Conservation (phyloP, 1,140 invertebrate species). For the Brachionus plicatilis region DNA sequence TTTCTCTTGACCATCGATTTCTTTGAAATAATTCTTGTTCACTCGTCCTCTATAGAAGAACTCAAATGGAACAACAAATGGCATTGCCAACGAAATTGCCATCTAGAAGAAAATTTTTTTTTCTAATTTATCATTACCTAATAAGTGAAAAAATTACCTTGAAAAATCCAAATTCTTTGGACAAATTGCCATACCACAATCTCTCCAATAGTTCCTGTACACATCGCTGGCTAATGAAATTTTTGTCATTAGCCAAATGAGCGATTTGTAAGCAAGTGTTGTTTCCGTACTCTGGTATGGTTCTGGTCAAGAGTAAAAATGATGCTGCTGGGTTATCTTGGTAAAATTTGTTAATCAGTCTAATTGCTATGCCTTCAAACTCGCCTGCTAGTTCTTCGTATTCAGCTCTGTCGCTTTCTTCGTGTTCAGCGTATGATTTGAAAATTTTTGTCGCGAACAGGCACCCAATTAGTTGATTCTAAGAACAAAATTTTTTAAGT, state of each 20-base stretch:
- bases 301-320: neutral
- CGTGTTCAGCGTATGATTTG: neutral
- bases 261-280: constrained; percentile 24
- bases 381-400: neutral
- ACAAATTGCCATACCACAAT: constrained; percentile 34
- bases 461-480: constrained; percentile 15
- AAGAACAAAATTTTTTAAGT: neutral
- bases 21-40: neutral
- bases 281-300: neutral
- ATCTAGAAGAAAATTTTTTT: neutral
- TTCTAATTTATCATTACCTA: neutral
- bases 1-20: neutral
- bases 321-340: neutral
- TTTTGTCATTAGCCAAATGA: neutral
- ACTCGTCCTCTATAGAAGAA: neutral
- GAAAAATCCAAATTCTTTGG: neutral
- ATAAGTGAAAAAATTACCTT: neutral
- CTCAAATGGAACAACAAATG: neutral
- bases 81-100: neutral
- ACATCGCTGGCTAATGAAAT: constrained; percentile 19
- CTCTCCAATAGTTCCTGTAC: constrained; percentile 2
- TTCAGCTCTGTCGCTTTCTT: neutral
- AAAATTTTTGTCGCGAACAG: constrained; percentile 25
- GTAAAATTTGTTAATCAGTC: neutral
- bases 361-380: neutral